Evolutionary conservation across 2,113 vertebrate species (phyloP), one percentile per base, ranked within the genome.

Genomic region (Pygoscelis adeliae): DNA sequence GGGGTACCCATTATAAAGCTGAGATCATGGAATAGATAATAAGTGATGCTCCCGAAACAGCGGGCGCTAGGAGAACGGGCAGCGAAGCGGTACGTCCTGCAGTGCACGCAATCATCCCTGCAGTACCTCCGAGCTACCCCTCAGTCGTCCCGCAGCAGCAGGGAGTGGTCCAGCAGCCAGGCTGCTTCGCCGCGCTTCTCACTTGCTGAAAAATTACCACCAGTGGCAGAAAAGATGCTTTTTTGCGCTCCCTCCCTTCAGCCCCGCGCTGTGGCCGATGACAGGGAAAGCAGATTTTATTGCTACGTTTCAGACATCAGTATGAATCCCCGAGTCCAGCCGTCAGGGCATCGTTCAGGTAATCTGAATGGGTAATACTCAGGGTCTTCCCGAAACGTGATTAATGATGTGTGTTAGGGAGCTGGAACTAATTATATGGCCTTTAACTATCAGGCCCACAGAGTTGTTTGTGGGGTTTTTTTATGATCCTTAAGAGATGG

Each of bases 251-350:
- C 61, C n/a, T 70, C 22, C n/a, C 53, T 50, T 16, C 79, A 69
- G 49, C 17, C 63, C 61, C 5, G 0, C 0, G 2, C 25, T 9
- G 40, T 14, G 74, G 42, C 52, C 4, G 1, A 0, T 10, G 5
- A 3, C 21, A 70, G 25, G 42, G 47, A 26, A 10, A 49, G 19
- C 16, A 49, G 47, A 21, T 81, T 55, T 34, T 36, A 3, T 61
- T 36, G 38, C 22, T 8, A 1, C 6, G 5, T 5, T 44, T 83
- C 61, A 58, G 29, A 20, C 49, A 15, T 4, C 38, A 9, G 30
- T 6, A 27, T 17, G 83, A 59, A 12, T n/a, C 22, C 53, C 65
- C 38, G 5, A 19, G 32, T 12, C n/a, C 89, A 69, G 38, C 69
- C 69, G 13, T 11, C 22, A 21, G 38, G 62, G 67, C 36, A 44